Base-by-base conservation (phyloP, 2,888 invertebrate species). In the Prionchulus punctatus region DNA sequence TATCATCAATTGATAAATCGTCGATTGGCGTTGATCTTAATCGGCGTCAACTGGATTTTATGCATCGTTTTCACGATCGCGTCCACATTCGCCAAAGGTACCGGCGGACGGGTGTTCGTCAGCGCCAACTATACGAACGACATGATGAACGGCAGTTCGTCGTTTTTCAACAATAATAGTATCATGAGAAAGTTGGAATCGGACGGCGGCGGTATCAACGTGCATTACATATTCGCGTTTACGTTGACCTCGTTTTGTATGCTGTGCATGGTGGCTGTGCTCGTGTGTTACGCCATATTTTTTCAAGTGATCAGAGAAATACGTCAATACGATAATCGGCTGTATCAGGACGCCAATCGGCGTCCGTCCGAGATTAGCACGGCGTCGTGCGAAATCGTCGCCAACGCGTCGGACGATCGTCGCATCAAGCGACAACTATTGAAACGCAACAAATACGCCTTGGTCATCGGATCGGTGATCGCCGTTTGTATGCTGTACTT, bases 381-480 rank as follows among this genome's bases (percentile, higher is more conserved):
- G 12, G 36, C 36, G 7, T 45, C 45, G 12, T 12, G 12, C 23
- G 45, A 45, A 12, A n/a, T n/a, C n/a, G n/a, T n/a, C n/a, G n/a
- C n/a, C n/a, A n/a, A n/a, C n/a, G n/a, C n/a, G n/a, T n/a, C n/a
- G n/a, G n/a, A n/a, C n/a, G 45, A n/a, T 4, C 12, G 45, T n/a
- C 12, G 23, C 12, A 23, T 45, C 21, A 53, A 43, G 12, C 3
- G 42, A n/a, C 53, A 53, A 43, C 30, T 53, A 27, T 2, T 53
- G 53, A 53, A 53, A 55, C 60, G 66, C 21, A 59, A 62, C 57
- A 65, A 64, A 53, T 64, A 64, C 57, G 64, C 63, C 7, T 43
- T 65, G 12, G 64, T 65, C 43, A 64, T 66, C 50, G 66, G 66
- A 28, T 60, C 58, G 45, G 65, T 66, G n/a, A 63, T 65, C 15